These are phyloP conservation scores for Acromyrmex heyeri DNA, from an alignment of 1,140 invertebrate species.

Conservation along the genomic window DNA sequence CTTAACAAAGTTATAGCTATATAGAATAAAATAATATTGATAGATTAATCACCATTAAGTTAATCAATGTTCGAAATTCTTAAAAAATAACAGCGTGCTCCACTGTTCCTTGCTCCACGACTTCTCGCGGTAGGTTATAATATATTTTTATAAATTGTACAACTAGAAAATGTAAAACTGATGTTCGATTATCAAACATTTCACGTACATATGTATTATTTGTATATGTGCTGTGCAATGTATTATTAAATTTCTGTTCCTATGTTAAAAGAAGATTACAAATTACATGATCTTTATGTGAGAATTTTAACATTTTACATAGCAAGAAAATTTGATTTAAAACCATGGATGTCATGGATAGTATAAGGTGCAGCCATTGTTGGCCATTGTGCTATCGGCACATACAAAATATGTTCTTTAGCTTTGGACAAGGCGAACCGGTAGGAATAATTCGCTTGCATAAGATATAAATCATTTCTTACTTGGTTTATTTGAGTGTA, in stretches of 20 bases:
- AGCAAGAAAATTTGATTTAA: not conserved
- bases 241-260: not conserved
- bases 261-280: not conserved
- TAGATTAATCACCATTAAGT: not conserved
- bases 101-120: not conserved
- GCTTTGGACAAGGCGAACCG: constrained; percentile 66
- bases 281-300: not conserved
- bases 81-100: not conserved
- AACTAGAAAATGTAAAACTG: too few species aligned
- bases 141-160: constrained; percentile 5
- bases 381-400: constrained; percentile 81
- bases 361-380: constrained; percentile 83
- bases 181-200: too few species aligned
- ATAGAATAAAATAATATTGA: not conserved
- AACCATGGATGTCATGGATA: constrained; percentile 52
- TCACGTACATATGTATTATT: too few species aligned
- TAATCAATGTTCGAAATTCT: not conserved
- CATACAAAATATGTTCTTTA: constrained; percentile 33
- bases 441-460: constrained; percentile 61
- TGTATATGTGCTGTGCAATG: not conserved
- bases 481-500: too few species aligned
- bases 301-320: not conserved
- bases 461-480: too few species aligned
- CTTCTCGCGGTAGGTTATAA: not conserved
- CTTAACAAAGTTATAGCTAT: too few species aligned